Conservation (phyloP, 2,888 invertebrate species). For the Strigamia maritima region DNA sequence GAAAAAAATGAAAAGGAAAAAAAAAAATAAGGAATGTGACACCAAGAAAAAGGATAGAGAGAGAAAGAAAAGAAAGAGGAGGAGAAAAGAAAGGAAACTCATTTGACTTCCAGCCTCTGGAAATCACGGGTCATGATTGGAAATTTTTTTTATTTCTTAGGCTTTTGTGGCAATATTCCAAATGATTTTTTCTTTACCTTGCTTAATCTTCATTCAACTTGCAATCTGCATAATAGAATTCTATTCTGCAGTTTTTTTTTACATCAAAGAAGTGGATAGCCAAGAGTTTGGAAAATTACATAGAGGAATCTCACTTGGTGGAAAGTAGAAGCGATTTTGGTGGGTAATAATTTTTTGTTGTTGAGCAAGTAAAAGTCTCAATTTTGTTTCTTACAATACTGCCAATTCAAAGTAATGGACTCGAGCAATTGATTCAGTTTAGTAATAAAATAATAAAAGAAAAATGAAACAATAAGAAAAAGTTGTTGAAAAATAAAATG, state of each 20-base stretch:
- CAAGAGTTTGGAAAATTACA: slow-evolving; percentile 2
- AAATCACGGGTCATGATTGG: slow-evolving; percentile 34
- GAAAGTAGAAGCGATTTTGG: slow-evolving; percentile 14
- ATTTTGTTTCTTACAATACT: slow-evolving; percentile 8
- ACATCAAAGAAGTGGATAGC: background rate
- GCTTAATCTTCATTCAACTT: slow-evolving; percentile 34
- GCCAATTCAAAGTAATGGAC: background rate
- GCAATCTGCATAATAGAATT: slow-evolving; percentile 34
- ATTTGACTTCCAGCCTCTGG: slow-evolving; percentile 28
- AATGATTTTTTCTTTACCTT: slow-evolving; percentile 34
- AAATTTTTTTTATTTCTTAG: slow-evolving; percentile 31
- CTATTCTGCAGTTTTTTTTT: slow-evolving; percentile 25
- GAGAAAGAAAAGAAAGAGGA: background rate
- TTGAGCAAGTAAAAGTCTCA: background rate
- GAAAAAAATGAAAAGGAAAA: slow-evolving; percentile 1
- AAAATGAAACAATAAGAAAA: background rate
- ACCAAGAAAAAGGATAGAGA: slow-evolving; percentile 24
- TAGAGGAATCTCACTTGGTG: background rate
- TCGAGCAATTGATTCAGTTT: background rate
- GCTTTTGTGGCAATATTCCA: slow-evolving; percentile 34
- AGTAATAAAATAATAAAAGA: background rate
- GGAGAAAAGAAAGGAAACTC: slow-evolving; percentile 18
- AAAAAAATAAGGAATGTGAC: slow-evolving; percentile 31
- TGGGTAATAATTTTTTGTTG: slow-evolving; percentile 29
- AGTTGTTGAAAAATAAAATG: no score